These are phyloP conservation scores for Poecilia picta DNA, from an alignment of 2,797 vertebrate species.

Conservation along the genomic window DNA sequence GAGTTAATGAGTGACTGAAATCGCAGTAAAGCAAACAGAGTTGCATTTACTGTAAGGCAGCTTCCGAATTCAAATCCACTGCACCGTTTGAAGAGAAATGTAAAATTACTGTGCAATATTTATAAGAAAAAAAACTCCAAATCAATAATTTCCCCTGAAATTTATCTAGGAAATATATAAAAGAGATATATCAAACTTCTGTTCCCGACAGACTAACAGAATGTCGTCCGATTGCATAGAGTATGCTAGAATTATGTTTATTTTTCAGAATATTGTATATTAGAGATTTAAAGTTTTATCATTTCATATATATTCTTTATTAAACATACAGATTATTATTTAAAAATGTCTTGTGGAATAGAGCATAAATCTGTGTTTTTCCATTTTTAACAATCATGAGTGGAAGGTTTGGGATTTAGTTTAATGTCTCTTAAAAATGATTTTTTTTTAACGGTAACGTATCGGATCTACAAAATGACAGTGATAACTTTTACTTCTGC, in stretches of 20 bases:
- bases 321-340: conserved; percentile 53
- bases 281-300: conserved; percentile 69
- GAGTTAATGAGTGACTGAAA: conserved; percentile 38
- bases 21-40: conserved; percentile 35
- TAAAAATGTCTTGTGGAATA: conserved; percentile 15
- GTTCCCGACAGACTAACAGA: conserved; percentile 58
- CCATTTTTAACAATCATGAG: conserved; percentile 67
- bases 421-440: conserved; percentile 11
- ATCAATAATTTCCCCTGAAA: conserved; percentile 37
- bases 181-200: conserved; percentile 20
- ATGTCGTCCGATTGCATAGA: conserved; percentile 63
- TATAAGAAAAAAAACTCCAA: conserved; percentile 16
- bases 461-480: conserved; percentile 13
- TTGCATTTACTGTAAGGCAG: conserved; percentile 67
- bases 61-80: conserved; percentile 53
- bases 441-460: neutral
- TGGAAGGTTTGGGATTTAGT: conserved; percentile 16
- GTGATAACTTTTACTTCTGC: neutral
- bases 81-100: conserved; percentile 59
- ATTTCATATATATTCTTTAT: conserved; percentile 51
- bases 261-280: conserved; percentile 72
- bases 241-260: conserved; percentile 57
- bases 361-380: conserved; percentile 12
- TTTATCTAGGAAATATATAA: conserved; percentile 31
- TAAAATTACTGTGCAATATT: conserved; percentile 63